Percentiles rank a stretch among this genome's conserved stretches.
Conservation (phyloP, 92 coral and sea anemone species). For the Blastomussa wellsi region DNA sequence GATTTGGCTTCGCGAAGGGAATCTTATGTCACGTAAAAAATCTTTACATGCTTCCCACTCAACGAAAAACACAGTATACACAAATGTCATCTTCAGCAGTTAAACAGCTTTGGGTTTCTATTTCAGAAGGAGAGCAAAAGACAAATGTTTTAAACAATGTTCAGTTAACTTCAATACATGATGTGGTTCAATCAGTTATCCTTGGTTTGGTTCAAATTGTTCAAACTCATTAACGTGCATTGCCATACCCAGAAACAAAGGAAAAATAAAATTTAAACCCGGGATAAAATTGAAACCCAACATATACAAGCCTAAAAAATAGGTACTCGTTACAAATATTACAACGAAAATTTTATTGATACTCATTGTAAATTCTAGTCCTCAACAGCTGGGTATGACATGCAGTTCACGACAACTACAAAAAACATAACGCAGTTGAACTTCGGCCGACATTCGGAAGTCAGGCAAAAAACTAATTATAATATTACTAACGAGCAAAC, state of each 20-base stretch:
- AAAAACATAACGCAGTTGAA: background rate
- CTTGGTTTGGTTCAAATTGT: no score
- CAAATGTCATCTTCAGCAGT: slow-evolving; percentile 53
- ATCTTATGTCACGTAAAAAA: slow-evolving; percentile 65
- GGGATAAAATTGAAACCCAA: no score
- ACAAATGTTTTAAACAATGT: no score
- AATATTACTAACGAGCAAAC: background rate
- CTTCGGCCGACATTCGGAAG: background rate
- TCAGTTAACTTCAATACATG: no score
- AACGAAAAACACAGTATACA: slow-evolving; percentile 74
- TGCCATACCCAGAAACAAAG: no score
- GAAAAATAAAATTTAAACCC: no score
- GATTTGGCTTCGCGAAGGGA: slow-evolving; percentile 70
- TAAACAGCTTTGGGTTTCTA: background rate
- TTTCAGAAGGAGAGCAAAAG: background rate
- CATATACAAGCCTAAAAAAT: no score
- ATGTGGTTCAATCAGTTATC: no score
- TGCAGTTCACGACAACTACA: background rate
- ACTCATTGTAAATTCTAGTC: background rate
- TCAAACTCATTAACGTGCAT: no score
- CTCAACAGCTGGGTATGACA: background rate
- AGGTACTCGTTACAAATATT: no score
- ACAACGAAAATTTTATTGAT: no score
- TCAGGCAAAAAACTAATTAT: background rate
- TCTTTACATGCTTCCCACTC: slow-evolving; percentile 78